A percentile compares a stretch with the other conserved stretches of the same genome.
These are phyloP conservation scores for Arge pagana DNA, from an alignment of 2,888 invertebrate species.

Conservation along the genomic window DNA sequence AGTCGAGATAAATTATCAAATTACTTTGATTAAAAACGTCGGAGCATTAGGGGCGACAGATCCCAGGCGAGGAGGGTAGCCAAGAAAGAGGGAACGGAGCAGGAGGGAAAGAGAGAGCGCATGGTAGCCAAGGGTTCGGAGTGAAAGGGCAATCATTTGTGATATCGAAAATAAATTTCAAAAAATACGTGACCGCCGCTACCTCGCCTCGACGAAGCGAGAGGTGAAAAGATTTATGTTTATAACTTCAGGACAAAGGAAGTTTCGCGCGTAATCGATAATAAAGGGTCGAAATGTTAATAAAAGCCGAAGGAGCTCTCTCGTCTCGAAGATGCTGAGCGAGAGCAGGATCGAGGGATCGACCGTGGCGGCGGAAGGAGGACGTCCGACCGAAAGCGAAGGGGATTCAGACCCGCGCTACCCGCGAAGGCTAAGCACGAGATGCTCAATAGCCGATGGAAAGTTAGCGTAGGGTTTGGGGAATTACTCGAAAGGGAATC, in stretches of 20 bases:
- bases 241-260: slow-evolving; percentile 20
- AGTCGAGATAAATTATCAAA: slow-evolving; percentile 46
- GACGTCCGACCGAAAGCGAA: slow-evolving; percentile 6
- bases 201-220: neutral
- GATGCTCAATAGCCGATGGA: slow-evolving; percentile 22
- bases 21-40: slow-evolving; percentile 45
- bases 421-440: slow-evolving; percentile 15
- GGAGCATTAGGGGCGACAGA: slow-evolving; percentile 21
- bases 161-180: slow-evolving; percentile 27
- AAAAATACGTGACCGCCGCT: slow-evolving; percentile 25
- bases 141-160: slow-evolving; percentile 17
- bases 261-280: slow-evolving; percentile 15
- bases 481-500: slow-evolving; percentile 24
- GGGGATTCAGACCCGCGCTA: slow-evolving; percentile 6
- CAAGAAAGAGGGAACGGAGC: too few species aligned
- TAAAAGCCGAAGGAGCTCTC: slow-evolving; percentile 9
- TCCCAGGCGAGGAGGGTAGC: slow-evolving; percentile 21
- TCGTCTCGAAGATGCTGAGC: slow-evolving; percentile 1
- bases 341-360: slow-evolving; percentile 1
- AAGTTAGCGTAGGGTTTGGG: slow-evolving; percentile 21
- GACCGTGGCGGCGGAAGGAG: neutral
- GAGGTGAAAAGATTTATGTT: slow-evolving; percentile 22
- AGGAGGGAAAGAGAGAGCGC: too few species aligned
- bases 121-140: too few species aligned
- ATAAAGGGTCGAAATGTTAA: slow-evolving; percentile 22